Base-by-base conservation (phyloP, 2,797 vertebrate species). In the Oceanodroma leucorhoa region DNA sequence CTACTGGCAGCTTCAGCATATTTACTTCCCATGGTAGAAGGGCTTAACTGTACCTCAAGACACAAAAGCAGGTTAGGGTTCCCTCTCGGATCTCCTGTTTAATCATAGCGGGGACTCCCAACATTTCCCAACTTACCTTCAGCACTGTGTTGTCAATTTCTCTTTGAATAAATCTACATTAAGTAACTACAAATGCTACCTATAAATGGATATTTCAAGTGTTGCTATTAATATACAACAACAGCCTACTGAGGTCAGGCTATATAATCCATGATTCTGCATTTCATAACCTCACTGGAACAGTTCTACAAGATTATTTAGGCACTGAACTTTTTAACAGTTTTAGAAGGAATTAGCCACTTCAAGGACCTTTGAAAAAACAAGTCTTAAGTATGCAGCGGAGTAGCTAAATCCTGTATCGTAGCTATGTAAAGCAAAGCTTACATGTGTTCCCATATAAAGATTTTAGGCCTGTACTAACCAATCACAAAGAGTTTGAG, bases 321-420 rank as follows among this genome's bases (percentile, higher is more conserved):
- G 32, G 14, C 11, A 30, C 2, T 34, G 27, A 36, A 55, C 3
- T 1, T 66, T 78, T 90, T 29, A 9, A 12, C 5, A 0, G 2
- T 43, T 79, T 76, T 38, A 61, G 10, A 9, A 48, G 3, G 6
- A 81, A 38, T 81, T 51, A 89, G 3, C 0, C 9, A 48, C 41
- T 66, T 77, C 21, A 64, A 71, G 10, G 2, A 53, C 20, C 4
- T 76, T 61, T 75, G 12, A 40, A 78, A 57, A 75, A 29, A 3
- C 4, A 53, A n/a, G 8, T 26, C 32, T 75, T 77, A 84, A 58
- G 19, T 8, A 19, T 17, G 9, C 12, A 70, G 0, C 1, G 15
- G 22, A 38, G 43, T 1, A 1, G 32, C 26, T 58, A 15, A 80
- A 24, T 18, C 20, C 11, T 65, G 6, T 26, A 69, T 22, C 3